Percentiles rank a stretch among this genome's conserved stretches.
Evolutionary conservation across 2,797 vertebrate species (phyloP).

Genomic region (Thaleichthys pacificus): DNA sequence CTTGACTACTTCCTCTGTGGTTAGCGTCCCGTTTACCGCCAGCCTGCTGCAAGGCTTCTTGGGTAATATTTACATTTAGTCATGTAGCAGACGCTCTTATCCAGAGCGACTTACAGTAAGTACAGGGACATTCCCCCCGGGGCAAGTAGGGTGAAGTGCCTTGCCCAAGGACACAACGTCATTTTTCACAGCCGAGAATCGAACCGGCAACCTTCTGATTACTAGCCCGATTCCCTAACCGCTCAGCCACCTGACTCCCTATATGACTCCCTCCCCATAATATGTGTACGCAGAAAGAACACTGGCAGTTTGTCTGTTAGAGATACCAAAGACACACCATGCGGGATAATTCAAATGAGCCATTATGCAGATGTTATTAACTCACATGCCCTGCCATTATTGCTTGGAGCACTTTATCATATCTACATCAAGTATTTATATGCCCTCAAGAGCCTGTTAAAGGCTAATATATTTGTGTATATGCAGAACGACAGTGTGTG

Average conservation of each 20-base stretch:
- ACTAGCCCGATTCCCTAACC: too few species aligned
- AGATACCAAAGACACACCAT: neutral
- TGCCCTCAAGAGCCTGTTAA: neutral
- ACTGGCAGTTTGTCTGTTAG: neutral
- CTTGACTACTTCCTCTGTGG: too few species aligned
- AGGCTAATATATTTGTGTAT: neutral
- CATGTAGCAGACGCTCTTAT: too few species aligned
- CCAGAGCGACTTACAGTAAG: too few species aligned
- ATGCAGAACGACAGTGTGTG: conserved; percentile 9
- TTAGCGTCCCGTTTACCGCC: neutral
- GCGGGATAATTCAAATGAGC: neutral
- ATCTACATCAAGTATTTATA: neutral
- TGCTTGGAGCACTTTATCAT: neutral
- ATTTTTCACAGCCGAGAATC: too few species aligned
- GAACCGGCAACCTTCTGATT: too few species aligned
- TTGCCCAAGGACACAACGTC: too few species aligned
- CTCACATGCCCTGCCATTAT: neutral
- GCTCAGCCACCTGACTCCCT: too few species aligned
- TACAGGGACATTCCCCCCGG: too few species aligned
- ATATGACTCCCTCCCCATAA: too few species aligned
- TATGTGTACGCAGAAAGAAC: neutral
- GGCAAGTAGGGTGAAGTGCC: too few species aligned
- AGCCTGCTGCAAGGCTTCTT: neutral
- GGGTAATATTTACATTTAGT: neutral
- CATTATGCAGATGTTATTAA: neutral